A percentile compares a stretch with the other conserved stretches of the same genome.
phyloP scores from a whole-genome alignment of 2,113 vertebrate species.

The Oryctolagus cuniculus region mOryCun1.1 NC_091432.1:18629501-18630000 shows the following conservation, averaged over 20 bases:
- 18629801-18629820: not conserved
- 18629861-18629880: too few relatives aligned
- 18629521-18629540: too few relatives aligned
- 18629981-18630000: too few relatives aligned
- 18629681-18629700: not conserved
- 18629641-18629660: not conserved
- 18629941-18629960: too few relatives aligned
- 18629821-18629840: fast-evolving
- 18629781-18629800: not conserved
- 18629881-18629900: too few relatives aligned
- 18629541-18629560: not conserved
- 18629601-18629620: conserved; percentile 5
- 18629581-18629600: not conserved
- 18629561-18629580: not conserved
- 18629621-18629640: not conserved
- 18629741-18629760: not conserved
- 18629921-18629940: too few relatives aligned
- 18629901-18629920: too few relatives aligned
- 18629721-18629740: not conserved
- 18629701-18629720: not conserved
- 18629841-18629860: too few relatives aligned
- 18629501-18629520: too few relatives aligned
- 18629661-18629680: not conserved
- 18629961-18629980: too few relatives aligned
- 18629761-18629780: not conserved